phyloP scores from a whole-genome alignment of 2,888 invertebrate species.

The Xestoiulus laeticollis region DNA sequence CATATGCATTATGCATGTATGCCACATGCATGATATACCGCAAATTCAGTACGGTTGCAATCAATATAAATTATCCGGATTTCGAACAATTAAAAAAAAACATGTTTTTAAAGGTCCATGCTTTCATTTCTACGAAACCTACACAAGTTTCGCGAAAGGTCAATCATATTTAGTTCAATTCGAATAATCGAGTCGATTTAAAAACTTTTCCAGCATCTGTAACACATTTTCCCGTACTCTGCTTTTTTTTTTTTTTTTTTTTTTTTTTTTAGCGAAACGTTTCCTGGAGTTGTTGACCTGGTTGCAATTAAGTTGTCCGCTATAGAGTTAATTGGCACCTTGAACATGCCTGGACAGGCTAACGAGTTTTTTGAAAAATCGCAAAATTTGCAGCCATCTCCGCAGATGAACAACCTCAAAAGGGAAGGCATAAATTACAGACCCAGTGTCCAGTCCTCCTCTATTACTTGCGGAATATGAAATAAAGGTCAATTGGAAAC shows the following conservation, averaged over 20 bases:
- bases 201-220: not conserved
- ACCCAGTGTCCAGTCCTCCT: slow-evolving; percentile 1
- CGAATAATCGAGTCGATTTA: too few relatives aligned
- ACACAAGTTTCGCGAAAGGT: too few relatives aligned
- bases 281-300: slow-evolving; percentile 33
- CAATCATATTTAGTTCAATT: too few relatives aligned
- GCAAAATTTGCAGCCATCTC: not conserved
- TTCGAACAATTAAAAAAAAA: too few relatives aligned
- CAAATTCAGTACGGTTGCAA: too few relatives aligned
- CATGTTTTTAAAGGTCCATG: too few relatives aligned
- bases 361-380: not conserved
- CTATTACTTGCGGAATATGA: not conserved
- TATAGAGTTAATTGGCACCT: slow-evolving; percentile 32
- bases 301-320: slow-evolving; percentile 15
- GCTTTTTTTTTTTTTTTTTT: not conserved
- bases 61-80: too few relatives aligned
- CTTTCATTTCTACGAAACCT: too few relatives aligned
- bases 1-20: too few relatives aligned
- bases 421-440: slow-evolving; percentile 23
- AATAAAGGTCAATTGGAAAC: slow-evolving; percentile 30
- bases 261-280: not conserved
- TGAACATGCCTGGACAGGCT: slow-evolving; percentile 1
- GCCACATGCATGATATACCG: too few relatives aligned
- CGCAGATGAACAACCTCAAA: slow-evolving; percentile 5
- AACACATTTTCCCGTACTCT: not conserved